These are phyloP conservation scores for Hylia prasina DNA, from an alignment of 2,113 vertebrate genomes.

Conservation along the genomic window DNA sequence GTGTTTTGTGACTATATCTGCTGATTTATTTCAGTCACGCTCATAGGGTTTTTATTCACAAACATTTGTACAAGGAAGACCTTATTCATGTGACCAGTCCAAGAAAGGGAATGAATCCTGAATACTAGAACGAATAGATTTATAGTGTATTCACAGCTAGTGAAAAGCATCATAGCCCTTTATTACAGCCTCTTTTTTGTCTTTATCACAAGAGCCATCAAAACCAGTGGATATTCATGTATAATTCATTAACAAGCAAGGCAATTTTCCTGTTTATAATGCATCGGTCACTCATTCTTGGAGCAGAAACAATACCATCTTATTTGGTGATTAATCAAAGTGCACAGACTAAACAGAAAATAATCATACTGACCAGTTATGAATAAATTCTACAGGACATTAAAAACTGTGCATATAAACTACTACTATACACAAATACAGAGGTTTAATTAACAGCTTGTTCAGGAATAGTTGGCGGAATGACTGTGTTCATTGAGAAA, in stretches of 20 bases:
- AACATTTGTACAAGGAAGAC: not conserved
- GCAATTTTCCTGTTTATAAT: not conserved
- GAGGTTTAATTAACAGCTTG: not conserved
- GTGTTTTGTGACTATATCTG: not conserved
- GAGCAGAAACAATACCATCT: not conserved
- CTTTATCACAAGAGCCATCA: not conserved
- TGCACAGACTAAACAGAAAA: not conserved
- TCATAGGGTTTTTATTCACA: not conserved
- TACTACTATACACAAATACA: not conserved
- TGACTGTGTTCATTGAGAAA: not conserved
- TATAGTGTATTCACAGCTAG: not conserved
- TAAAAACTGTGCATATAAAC: not conserved
- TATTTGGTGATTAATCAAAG: conserved; percentile 32
- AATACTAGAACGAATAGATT: not conserved
- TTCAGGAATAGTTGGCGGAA: not conserved
- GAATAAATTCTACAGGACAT: not conserved
- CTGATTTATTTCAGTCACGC: not conserved
- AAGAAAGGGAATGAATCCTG: not conserved
- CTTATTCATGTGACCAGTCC: not conserved
- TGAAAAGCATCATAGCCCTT: not conserved
- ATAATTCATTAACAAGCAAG: conserved; percentile 27
- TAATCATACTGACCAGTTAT: conserved; percentile 18
- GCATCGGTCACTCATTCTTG: not conserved
- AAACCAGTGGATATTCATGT: not conserved
- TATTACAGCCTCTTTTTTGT: not conserved